These are phyloP conservation scores for Dipodomys stephensi DNA, from an alignment of 2,113 vertebrate species.

Conservation along the genomic window DNA sequence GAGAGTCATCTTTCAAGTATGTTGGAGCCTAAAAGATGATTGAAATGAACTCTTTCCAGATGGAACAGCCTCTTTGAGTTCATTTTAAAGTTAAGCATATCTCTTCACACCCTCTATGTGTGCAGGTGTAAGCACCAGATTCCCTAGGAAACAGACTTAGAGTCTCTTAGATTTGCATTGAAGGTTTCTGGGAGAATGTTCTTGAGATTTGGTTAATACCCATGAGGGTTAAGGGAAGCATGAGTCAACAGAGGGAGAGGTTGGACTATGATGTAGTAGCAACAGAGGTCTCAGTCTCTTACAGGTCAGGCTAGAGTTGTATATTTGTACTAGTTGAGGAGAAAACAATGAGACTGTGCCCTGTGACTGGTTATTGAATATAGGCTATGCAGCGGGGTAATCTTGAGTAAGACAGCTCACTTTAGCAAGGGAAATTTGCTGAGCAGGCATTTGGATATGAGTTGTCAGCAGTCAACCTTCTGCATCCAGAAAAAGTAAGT, in stretches of 20 bases:
- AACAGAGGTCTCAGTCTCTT: background rate
- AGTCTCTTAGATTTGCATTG: background rate
- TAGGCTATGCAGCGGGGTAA: background rate
- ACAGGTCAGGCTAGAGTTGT: background rate
- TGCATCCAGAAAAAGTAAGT: background rate
- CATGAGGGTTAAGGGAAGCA: background rate
- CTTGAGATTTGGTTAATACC: background rate
- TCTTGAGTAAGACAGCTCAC: background rate
- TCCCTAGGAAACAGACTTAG: conserved; percentile 26
- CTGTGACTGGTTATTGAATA: background rate
- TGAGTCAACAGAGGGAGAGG: background rate
- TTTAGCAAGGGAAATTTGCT: background rate
- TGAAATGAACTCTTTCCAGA: background rate
- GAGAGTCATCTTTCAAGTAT: background rate
- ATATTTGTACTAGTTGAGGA: background rate
- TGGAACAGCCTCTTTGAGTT: background rate
- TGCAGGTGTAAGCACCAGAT: background rate
- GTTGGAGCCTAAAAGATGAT: background rate
- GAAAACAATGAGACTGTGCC: background rate
- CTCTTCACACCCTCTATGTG: background rate
- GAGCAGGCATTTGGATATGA: background rate
- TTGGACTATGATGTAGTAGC: background rate
- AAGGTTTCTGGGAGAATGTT: background rate
- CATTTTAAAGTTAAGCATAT: background rate
- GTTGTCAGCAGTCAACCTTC: background rate